Percentiles rank a stretch among this genome's conserved stretches.
These are phyloP conservation scores for Microtus montanus DNA, from an alignment of 2,113 vertebrate genomes.

Conservation along the genomic window DNA sequence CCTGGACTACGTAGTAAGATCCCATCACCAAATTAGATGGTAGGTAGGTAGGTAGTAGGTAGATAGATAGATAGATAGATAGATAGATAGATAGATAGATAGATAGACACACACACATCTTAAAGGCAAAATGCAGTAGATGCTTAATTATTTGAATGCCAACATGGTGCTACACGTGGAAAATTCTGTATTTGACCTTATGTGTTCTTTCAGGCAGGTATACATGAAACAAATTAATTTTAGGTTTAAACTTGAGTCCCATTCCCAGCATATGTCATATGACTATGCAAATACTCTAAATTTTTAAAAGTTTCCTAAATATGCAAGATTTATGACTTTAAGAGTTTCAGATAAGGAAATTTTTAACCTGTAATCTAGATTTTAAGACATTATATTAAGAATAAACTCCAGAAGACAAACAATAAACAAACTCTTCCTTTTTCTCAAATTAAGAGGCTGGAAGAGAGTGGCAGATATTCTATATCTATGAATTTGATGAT, in stretches of 20 bases:
- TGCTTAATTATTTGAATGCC: not conserved
- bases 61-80: no score
- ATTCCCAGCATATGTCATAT: not conserved
- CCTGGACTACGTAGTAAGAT: no score
- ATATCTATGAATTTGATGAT: slow-evolving; percentile 18
- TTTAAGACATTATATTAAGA: not conserved
- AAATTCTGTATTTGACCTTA: not conserved
- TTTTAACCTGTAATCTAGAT: not conserved
- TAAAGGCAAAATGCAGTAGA: not conserved
- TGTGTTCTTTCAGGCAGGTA: not conserved
- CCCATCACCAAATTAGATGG: no score
- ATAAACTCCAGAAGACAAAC: not conserved
- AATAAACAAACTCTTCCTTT: slow-evolving; percentile 1
- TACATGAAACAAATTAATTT: not conserved
- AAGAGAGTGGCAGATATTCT: slow-evolving; percentile 18
- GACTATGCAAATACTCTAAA: not conserved
- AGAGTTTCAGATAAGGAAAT: not conserved
- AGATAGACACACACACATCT: not conserved
- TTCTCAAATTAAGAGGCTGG: not conserved
- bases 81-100: no score
- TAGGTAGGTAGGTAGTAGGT: no score
- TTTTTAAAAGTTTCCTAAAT: not conserved
- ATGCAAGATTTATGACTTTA: not conserved
- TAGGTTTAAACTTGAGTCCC: not conserved
- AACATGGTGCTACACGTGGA: not conserved